Conservation (phyloP, 2,888 invertebrate genomes). For the Sminthurinus aureus region DNA sequence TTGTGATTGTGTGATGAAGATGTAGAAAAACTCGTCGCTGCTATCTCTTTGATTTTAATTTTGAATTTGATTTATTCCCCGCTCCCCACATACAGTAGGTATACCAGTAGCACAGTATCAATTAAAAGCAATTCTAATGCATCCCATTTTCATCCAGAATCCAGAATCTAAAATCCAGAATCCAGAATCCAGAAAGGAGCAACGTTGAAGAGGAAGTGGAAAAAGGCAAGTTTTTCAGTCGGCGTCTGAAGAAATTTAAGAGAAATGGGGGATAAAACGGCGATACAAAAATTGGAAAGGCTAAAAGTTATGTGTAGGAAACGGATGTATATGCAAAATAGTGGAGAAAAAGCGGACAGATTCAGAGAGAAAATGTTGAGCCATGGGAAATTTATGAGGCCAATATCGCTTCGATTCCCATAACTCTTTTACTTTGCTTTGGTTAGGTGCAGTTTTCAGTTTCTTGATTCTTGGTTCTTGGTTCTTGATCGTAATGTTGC, state of each 20-base stretch:
- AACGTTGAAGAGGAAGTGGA: not conserved
- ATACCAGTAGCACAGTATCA: too few relatives aligned
- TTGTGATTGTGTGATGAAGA: too few relatives aligned
- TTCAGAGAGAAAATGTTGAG: not conserved
- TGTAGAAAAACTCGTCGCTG: too few relatives aligned
- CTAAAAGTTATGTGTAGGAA: not conserved
- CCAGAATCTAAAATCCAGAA: too few relatives aligned
- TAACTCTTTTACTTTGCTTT: not conserved
- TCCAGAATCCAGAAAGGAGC: not conserved
- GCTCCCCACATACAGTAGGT: too few relatives aligned
- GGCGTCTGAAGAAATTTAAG: not conserved
- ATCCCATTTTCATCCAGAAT: too few relatives aligned
- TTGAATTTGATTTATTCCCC: too few relatives aligned
- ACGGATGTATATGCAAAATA: not conserved
- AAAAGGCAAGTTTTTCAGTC: not conserved
- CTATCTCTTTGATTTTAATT: too few relatives aligned
- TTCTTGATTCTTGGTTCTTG: too few relatives aligned
- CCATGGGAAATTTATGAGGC: not conserved
- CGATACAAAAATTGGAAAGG: not conserved
- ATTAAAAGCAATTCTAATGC: too few relatives aligned
- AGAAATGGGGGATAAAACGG: not conserved
- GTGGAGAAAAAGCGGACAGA: not conserved
- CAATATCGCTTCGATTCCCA: not conserved
- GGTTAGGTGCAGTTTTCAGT: not conserved
- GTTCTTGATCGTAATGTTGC: too few relatives aligned